Evolutionary conservation across 2,797 vertebrate species (phyloP), one percentile per base, ranked within the genome.

Genomic region (Anguilla pacifica): DNA sequence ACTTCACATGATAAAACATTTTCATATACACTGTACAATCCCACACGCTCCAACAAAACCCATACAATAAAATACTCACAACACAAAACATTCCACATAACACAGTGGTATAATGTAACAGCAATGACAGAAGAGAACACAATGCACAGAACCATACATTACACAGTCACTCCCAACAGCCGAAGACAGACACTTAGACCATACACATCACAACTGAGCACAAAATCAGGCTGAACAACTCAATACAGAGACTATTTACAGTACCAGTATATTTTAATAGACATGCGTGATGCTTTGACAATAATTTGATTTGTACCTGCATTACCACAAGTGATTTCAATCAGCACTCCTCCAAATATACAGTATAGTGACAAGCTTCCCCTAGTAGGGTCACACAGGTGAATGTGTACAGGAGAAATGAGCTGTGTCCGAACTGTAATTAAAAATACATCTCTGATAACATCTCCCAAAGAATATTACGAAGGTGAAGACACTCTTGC

Each of bases 381-480:
- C 7, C 43, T n/a, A 49, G 17, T 51, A 51, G 5, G 43, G 43
- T 51, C 39, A 49, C 43, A 3, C 17, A n/a, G 35, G 77, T 81
- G 77, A 81, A 2, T 0, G 4, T 43, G 43, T 43, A 77, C 35
- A 39, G 39, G 22, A 49, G 77, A 81, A 81, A 81, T 81, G 43
- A 81, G 77, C 43, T 81, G 77, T 25, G n/a, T 81, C 43, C 17
- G 1, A 81, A 81, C 49, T 25, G 22, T 2, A 49, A 81, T 81
- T 19, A 39, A 39, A 77, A 4, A 19, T 28, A 31, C 35, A 19
- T 19, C 31, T 77, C 77, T 46, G 77, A 49, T 81, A 81, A 43
- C 77, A 81, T 81, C 77, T 81, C 77, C 77, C 77, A 49, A 7
- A 49, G 77, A 49, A 81, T 43, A 49, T 81, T 81, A 81, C 22